Evolutionary conservation across 1,140 invertebrate genomes (phyloP), one percentile per base, ranked within the genome.

Genomic region (Drosophila kikkawai): DNA sequence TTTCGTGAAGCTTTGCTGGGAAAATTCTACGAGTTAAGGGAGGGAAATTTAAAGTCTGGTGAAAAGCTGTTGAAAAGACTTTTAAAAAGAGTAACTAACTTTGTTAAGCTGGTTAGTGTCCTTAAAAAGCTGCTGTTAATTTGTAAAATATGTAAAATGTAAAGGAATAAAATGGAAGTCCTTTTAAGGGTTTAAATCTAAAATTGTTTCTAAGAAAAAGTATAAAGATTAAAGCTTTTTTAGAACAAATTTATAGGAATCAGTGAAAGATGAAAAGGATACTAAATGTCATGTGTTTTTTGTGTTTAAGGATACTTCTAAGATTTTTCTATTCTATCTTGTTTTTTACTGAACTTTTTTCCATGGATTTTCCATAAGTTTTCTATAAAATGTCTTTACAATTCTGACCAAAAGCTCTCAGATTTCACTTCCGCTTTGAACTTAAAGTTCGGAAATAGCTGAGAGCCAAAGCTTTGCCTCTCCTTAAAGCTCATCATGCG

Each of bases 401-500:
- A 19, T 11, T 7, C 12, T 42, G 8, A 0, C 2, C 17, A 39
- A 39, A 39, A 26, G 45, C 34, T 17, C 2, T 17, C 7, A 2
- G 0, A 6, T 36, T 44, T 19, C 4, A 44, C 12, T 68, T 70
- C 63, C 37, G 37, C 12, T 48, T 37, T 34, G n/a, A 44, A 9
- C 63, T 50, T 48, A 4, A 63, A 76, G 69, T 29, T 58, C 0
- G n/a, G 17, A 29, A 19, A 3, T 39, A 11, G 13, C 32, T 0
- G 32, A 3, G 9, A 11, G 6, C 7, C 17, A n/a, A 11, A 55
- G 48, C 63, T 55, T 6, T 34, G 5, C 3, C 36, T 70, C 64
- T 69, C 64, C 6, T 1, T 13, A 45, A 47, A 75, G 64, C 55
- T 65, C 34, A 7, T 7, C 60, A 67, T 85, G 82, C 82, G 82